These are phyloP conservation scores for Melanotaenia nigrans DNA, from an alignment of 2,797 vertebrate species.

Conservation along the genomic window DNA sequence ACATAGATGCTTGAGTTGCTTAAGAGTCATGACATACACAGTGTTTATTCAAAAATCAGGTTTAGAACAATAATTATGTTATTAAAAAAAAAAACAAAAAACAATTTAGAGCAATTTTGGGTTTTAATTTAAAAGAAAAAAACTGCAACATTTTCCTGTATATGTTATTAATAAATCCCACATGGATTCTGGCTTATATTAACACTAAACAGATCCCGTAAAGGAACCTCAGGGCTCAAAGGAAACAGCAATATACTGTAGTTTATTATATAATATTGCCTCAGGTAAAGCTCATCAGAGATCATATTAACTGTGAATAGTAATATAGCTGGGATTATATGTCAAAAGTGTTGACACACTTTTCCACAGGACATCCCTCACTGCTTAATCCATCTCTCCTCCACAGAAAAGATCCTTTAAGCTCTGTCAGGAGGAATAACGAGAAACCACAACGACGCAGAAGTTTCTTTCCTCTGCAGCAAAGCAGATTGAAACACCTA, in stretches of 20 bases:
- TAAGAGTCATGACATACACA: slow-evolving; percentile 31
- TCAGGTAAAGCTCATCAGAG: slow-evolving; percentile 36
- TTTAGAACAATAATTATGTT: slow-evolving; percentile 36
- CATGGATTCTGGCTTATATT: slow-evolving; percentile 11
- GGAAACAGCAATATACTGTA: slow-evolving; percentile 28
- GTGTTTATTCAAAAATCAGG: slow-evolving; percentile 40
- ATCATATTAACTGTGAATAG: slow-evolving; percentile 55
- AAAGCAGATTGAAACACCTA: slow-evolving; percentile 59
- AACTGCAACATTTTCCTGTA: neutral
- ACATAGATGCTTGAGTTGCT: slow-evolving; percentile 35
- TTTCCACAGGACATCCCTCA: slow-evolving; percentile 62
- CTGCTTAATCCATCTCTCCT: slow-evolving; percentile 48
- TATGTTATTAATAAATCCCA: neutral
- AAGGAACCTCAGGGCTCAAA: slow-evolving; percentile 40
- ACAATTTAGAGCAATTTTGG: slow-evolving; percentile 41
- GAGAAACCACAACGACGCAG: slow-evolving; percentile 44
- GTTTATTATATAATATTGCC: slow-evolving; percentile 27
- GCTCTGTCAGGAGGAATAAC: slow-evolving; percentile 62
- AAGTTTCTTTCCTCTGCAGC: slow-evolving; percentile 42
- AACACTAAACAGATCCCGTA: slow-evolving; percentile 22
- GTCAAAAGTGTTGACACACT: slow-evolving; percentile 71
- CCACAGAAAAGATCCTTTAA: slow-evolving; percentile 41
- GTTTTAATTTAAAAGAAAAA: slow-evolving; percentile 11
- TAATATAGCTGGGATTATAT: slow-evolving; percentile 56
- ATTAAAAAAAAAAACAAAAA: slow-evolving; percentile 31